Conservation (phyloP, 2,797 vertebrate species). For the Mormyrops attenuatus region DNA sequence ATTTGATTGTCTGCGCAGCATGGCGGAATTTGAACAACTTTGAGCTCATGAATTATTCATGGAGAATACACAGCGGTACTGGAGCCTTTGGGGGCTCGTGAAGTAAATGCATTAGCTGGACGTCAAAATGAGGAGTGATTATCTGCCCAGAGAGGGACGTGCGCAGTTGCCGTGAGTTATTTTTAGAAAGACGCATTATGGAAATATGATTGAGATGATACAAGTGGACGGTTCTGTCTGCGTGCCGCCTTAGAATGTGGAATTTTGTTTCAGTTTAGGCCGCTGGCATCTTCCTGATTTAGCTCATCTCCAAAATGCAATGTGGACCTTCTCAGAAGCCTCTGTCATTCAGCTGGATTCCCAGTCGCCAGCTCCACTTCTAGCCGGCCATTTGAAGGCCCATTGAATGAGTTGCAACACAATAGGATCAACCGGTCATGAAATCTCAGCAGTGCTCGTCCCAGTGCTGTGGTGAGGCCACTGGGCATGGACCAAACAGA, state of each 20-base stretch:
- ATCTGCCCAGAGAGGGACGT: not conserved
- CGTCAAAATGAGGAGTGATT: not conserved
- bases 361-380: not conserved
- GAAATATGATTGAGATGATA: not conserved
- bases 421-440: not conserved
- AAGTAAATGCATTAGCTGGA: not conserved
- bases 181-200: not conserved
- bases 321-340: not conserved
- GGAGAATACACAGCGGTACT: not conserved
- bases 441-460: not conserved
- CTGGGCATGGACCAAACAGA: not conserved
- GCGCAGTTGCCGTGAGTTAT: not conserved
- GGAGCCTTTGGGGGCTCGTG: not conserved
- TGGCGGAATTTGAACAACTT: constrained; percentile 11
- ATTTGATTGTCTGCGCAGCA: constrained; percentile 1
- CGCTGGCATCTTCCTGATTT: not conserved
- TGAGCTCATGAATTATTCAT: constrained; percentile 16
- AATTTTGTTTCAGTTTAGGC: not conserved
- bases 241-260: not conserved
- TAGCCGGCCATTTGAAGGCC: not conserved
- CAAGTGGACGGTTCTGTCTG: not conserved
- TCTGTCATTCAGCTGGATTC: not conserved
- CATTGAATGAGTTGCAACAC: not conserved
- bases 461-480: not conserved
- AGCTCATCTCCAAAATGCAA: not conserved